A percentile compares a stretch with the other conserved stretches of the same genome.
phyloP scores from a whole-genome alignment of 2,888 invertebrate genomes.

The Apamea crenata region DNA sequence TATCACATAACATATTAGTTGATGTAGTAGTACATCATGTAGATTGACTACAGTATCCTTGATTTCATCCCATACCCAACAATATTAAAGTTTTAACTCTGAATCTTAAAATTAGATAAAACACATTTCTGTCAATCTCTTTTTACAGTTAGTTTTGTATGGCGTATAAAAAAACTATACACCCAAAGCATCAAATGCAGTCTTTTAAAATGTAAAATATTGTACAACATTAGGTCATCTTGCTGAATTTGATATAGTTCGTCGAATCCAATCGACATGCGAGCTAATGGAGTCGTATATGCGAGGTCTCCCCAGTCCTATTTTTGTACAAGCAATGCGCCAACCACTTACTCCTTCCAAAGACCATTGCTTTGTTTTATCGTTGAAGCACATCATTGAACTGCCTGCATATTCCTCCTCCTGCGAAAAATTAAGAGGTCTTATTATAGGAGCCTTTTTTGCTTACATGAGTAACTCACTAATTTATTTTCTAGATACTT shows the following conservation, averaged over 20 bases:
- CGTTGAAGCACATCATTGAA: slow-evolving; percentile 95
- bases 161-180: slow-evolving; percentile 43
- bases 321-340: slow-evolving; percentile 96
- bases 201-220: slow-evolving; percentile 71
- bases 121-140: slow-evolving; percentile 33
- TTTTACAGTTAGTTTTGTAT: slow-evolving; percentile 42
- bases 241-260: slow-evolving; percentile 91
- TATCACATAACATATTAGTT: slow-evolving; percentile 47
- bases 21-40: slow-evolving; percentile 13
- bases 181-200: slow-evolving; percentile 73
- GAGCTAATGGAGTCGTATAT: slow-evolving; percentile 96
- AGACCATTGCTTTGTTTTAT: slow-evolving; percentile 94
- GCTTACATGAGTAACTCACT: background rate
- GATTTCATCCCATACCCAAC: slow-evolving; percentile 26
- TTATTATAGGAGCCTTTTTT: background rate
- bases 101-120: slow-evolving; percentile 44
- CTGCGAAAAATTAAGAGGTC: slow-evolving; percentile 82
- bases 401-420: slow-evolving; percentile 97
- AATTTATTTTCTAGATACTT: slow-evolving; percentile 80
- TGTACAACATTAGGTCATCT: slow-evolving; percentile 79
- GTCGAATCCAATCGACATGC: slow-evolving; percentile 96
- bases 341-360: slow-evolving; percentile 95
- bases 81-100: slow-evolving; percentile 21
- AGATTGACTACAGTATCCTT: slow-evolving; percentile 42
- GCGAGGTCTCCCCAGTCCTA: slow-evolving; percentile 94